Conservation (phyloP, 1,140 invertebrate species). For the Hirudo medicinalis region DNA sequence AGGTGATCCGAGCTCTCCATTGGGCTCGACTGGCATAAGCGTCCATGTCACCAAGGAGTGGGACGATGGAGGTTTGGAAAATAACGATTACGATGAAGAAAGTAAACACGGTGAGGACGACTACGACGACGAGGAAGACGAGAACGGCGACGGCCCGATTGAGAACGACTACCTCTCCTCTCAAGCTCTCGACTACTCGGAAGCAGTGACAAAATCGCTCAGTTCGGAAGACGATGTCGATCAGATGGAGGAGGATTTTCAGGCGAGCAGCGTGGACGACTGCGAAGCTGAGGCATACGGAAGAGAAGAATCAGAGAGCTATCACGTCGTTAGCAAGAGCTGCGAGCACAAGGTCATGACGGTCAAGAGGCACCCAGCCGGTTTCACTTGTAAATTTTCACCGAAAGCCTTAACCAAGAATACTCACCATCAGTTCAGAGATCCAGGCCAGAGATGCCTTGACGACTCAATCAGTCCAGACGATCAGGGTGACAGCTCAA, state of each 20-base stretch:
- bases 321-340: not conserved
- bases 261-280: not conserved
- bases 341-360: slow-evolving; percentile 2
- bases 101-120: slow-evolving; percentile 17
- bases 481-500: slow-evolving; percentile 54
- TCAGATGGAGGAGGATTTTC: slow-evolving; percentile 1
- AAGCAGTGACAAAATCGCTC: slow-evolving; percentile 44
- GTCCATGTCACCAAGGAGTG: not conserved
- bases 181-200: slow-evolving; percentile 13
- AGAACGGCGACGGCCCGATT: not conserved
- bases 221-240: slow-evolving; percentile 6
- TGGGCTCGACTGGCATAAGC: not conserved
- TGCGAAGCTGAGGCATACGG: not conserved
- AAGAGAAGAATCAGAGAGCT: slow-evolving; percentile 10
- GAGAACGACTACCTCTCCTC: too few species aligned
- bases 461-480: slow-evolving; percentile 27
- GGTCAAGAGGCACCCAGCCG: slow-evolving; percentile 1
- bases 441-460: not conserved
- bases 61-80: not conserved
- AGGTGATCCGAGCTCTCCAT: not conserved
- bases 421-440: not conserved
- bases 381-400: not conserved
- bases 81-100: slow-evolving; percentile 2
- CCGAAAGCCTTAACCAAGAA: not conserved
- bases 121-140: slow-evolving; percentile 25